phyloP scores from a whole-genome alignment of 2,888 invertebrate genomes.

The Xanthia togata region DNA sequence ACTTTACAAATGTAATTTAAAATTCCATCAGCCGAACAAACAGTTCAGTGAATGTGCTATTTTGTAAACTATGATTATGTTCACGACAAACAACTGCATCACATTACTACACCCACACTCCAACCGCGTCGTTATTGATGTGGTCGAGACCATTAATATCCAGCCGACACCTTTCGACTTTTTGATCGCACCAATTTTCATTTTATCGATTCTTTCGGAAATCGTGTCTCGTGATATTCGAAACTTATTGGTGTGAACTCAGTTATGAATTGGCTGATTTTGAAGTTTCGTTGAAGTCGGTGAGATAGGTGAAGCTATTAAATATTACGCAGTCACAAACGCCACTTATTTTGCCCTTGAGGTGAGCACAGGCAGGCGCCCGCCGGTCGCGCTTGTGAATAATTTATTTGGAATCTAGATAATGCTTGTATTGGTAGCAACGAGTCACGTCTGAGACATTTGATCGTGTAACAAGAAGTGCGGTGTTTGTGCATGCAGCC shows the following conservation, averaged over 20 bases:
- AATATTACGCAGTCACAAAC: constrained; percentile 66
- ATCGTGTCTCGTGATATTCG: constrained; percentile 38
- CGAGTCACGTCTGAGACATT: constrained; percentile 88
- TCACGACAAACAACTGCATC: constrained; percentile 66
- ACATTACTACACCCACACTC: constrained; percentile 66
- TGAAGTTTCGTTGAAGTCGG: constrained; percentile 15
- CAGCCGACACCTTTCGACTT: constrained; percentile 68
- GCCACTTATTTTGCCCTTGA: constrained; percentile 76
- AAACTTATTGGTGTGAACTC: constrained; percentile 44
- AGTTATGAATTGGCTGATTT: constrained; percentile 29
- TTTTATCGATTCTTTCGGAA: constrained; percentile 61
- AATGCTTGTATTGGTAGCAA: constrained; percentile 83
- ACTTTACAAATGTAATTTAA: constrained; percentile 48
- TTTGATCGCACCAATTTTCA: constrained; percentile 65
- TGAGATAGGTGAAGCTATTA: constrained; percentile 44
- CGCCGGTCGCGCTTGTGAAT: constrained; percentile 81
- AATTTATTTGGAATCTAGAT: constrained; percentile 86
- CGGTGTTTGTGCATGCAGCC: constrained; percentile 79
- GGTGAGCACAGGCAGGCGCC: constrained; percentile 75
- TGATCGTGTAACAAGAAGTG: constrained; percentile 87
- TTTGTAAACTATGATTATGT: constrained; percentile 56
- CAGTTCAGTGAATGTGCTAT: constrained; percentile 51
- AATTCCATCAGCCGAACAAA: constrained; percentile 56
- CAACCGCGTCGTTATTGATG: constrained; percentile 68
- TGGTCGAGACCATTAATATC: constrained; percentile 70